Evolutionary conservation across 2,888 invertebrate genomes (phyloP).

Genomic region (Chirona hameri): DNA sequence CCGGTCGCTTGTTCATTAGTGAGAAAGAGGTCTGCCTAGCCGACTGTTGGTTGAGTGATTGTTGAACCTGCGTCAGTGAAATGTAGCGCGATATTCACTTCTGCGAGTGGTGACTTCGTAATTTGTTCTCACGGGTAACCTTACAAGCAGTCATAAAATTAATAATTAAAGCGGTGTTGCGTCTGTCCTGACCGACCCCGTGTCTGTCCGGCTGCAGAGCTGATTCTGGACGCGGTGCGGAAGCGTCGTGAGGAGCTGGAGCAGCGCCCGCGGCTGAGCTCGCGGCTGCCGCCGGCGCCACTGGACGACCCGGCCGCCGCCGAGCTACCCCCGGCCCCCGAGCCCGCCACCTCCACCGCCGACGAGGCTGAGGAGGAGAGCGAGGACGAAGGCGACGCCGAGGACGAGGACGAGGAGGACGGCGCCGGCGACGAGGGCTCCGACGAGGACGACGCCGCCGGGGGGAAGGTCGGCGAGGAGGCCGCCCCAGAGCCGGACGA

Average conservation of each 20-base stretch:
- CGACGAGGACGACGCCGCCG: neutral
- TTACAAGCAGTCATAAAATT: no score
- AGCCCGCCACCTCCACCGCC: conserved; percentile 55
- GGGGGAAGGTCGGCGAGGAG: conserved; percentile 40
- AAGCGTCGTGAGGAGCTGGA: conserved; percentile 13
- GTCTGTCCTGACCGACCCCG: neutral
- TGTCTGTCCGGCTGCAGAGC: neutral
- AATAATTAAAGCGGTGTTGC: neutral
- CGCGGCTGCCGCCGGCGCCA: conserved; percentile 35
- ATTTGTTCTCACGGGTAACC: no score
- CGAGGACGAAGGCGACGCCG: conserved; percentile 31
- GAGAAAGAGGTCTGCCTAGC: no score
- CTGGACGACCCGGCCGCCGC: conserved; percentile 62
- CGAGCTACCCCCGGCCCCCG: conserved; percentile 55
- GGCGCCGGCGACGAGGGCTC: conserved; percentile 31
- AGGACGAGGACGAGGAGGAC: neutral
- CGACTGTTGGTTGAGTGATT: no score
- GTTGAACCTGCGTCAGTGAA: no score
- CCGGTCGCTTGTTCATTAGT: no score
- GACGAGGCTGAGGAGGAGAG: conserved; percentile 46
- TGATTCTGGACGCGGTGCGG: conserved; percentile 6
- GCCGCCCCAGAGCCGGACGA: conserved; percentile 46
- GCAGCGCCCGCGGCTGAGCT: neutral
- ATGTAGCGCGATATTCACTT: no score
- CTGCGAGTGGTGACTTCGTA: no score